Percentiles rank a stretch among this genome's conserved stretches.
Conservation (phyloP, 2,113 vertebrate genomes). For the Delphinus delphis region DNA sequence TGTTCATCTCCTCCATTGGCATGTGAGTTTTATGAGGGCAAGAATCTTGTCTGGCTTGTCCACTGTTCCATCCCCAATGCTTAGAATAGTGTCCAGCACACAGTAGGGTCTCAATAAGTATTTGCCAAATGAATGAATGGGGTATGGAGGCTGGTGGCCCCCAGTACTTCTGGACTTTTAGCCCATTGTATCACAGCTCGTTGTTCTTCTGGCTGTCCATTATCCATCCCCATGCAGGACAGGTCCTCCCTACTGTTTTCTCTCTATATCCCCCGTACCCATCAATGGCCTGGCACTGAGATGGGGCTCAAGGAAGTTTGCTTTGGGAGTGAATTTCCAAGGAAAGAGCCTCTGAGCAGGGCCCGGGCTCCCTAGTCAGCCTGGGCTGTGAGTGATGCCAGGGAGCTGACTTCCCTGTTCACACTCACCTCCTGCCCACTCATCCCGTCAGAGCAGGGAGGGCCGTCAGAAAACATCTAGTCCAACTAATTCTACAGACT, state of each 20-base stretch:
- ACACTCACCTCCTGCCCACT: neutral
- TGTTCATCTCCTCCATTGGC: neutral
- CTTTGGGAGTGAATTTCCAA: neutral
- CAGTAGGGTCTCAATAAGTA: neutral
- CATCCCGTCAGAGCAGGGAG: neutral
- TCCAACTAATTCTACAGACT: neutral
- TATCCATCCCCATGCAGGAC: neutral
- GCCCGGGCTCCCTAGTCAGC: neutral
- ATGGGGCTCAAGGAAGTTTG: neutral
- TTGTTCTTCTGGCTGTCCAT: neutral
- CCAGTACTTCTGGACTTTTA: neutral
- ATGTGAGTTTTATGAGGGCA: neutral
- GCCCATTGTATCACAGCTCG: neutral
- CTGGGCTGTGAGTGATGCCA: neutral
- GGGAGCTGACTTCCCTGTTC: neutral
- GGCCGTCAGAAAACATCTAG: neutral
- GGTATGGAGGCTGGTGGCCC: no score
- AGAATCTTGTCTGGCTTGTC: neutral
- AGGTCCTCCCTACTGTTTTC: neutral
- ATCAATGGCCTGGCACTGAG: neutral
- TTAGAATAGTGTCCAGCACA: neutral
- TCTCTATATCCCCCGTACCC: neutral
- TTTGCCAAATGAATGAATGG: neutral
- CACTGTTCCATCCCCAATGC: neutral
- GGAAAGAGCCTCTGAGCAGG: conserved; percentile 4